These are phyloP conservation scores for Panzeria rudis DNA, from an alignment of 2,888 invertebrate genomes.

Conservation along the genomic window DNA sequence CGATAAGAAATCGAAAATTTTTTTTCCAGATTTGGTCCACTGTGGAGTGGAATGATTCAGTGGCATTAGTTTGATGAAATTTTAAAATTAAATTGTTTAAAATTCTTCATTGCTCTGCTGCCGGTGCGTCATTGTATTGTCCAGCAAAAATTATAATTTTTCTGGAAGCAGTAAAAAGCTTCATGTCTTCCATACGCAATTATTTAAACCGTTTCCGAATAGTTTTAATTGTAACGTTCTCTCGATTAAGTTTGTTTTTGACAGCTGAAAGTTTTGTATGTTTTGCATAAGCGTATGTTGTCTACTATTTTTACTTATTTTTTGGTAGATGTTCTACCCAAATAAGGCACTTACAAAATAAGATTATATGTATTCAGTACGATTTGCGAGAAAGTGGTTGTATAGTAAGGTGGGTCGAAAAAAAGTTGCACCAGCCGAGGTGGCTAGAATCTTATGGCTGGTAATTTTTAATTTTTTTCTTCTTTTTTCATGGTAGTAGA, in stretches of 20 bases:
- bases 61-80: too few species aligned
- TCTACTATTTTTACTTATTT: background rate
- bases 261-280: background rate
- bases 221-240: constrained; percentile 6
- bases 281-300: background rate
- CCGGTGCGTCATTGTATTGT: too few species aligned
- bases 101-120: too few species aligned
- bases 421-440: too few species aligned
- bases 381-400: background rate
- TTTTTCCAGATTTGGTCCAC: too few species aligned
- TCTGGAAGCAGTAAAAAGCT: too few species aligned
- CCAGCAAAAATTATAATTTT: too few species aligned
- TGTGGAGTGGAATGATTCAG: too few species aligned
- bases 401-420: background rate
- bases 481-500: constrained; percentile 1
- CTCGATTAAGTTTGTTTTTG: constrained; percentile 8
- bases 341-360: background rate
- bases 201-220: too few species aligned
- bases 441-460: background rate
- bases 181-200: too few species aligned
- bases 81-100: too few species aligned
- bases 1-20: too few species aligned
- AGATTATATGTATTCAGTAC: background rate
- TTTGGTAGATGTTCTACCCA: background rate
- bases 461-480: background rate